Percentiles rank a stretch among this genome's conserved stretches.
These are phyloP conservation scores for Archips crataeganus DNA, from an alignment of 2,888 invertebrate species.

Conservation along the genomic window DNA sequence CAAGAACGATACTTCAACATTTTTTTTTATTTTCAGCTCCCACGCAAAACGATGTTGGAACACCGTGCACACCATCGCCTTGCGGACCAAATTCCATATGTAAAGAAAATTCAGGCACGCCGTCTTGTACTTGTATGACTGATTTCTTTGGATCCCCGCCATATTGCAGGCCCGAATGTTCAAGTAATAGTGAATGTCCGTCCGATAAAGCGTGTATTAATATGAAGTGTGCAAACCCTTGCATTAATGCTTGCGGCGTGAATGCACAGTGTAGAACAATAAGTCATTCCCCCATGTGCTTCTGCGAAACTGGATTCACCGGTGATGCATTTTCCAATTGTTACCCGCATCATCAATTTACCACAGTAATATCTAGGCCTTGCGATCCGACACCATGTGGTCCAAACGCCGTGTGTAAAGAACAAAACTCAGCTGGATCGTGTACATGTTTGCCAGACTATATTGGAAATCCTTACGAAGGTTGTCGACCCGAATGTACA, in stretches of 20 bases:
- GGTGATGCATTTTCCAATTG: conserved; percentile 90
- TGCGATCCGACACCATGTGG: conserved; percentile 88
- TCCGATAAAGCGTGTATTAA: conserved; percentile 88
- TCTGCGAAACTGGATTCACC: conserved; percentile 87
- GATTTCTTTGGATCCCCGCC: conserved; percentile 91
- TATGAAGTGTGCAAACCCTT: conserved; percentile 89
- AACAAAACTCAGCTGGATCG: conserved; percentile 86
- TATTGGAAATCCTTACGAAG: conserved; percentile 92
- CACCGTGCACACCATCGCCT: conserved; percentile 90
- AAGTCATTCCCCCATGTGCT: conserved; percentile 91
- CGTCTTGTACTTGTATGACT: conserved; percentile 89
- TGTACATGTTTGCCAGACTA: conserved; percentile 90
- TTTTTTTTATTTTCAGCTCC: conserved; percentile 70
- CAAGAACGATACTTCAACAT: background rate
- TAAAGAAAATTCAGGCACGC: conserved; percentile 81
- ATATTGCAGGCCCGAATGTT: conserved; percentile 91
- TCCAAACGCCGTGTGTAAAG: conserved; percentile 87
- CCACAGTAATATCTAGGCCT: conserved; percentile 81
- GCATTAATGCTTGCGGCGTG: conserved; percentile 89
- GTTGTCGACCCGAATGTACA: conserved; percentile 91
- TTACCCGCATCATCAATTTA: conserved; percentile 68
- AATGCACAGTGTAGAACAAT: conserved; percentile 90
- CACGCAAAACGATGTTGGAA: conserved; percentile 73
- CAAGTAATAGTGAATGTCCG: conserved; percentile 89
- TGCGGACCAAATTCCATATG: conserved; percentile 89